Evolutionary conservation across 2,113 vertebrate genomes (phyloP).

Genomic region (Camelus dromedarius): DNA sequence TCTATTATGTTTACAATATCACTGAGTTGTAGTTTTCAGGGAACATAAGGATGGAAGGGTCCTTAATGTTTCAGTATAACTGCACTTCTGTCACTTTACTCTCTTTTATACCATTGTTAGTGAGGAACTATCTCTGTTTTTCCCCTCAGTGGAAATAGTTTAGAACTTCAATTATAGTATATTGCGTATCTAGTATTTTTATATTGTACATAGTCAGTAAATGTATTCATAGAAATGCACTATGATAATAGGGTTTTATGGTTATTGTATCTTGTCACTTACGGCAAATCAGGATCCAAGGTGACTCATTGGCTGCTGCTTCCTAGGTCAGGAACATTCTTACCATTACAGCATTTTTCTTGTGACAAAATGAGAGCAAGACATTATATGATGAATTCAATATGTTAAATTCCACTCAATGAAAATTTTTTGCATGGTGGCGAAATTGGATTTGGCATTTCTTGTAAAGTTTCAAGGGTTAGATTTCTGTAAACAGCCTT

Average conservation of each 20-base stretch:
- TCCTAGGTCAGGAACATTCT: slow-evolving; percentile 5
- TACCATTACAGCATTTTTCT: neutral
- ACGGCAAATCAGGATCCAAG: neutral
- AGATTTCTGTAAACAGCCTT: slow-evolving; percentile 38
- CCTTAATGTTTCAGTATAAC: neutral
- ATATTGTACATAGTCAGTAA: neutral
- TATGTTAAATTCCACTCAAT: neutral
- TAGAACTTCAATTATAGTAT: neutral
- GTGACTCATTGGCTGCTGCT: neutral
- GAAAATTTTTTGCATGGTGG: neutral
- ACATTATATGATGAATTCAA: slow-evolving; percentile 47
- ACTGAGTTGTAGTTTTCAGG: slow-evolving; percentile 20
- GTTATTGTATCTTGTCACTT: slow-evolving; percentile 23
- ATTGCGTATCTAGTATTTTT: neutral
- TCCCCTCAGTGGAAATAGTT: neutral
- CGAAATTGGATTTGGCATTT: slow-evolving; percentile 53
- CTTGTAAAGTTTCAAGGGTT: neutral
- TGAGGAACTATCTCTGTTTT: neutral
- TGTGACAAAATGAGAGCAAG: neutral
- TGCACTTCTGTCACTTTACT: neutral
- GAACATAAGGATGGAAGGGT: neutral
- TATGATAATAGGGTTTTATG: slow-evolving; percentile 35
- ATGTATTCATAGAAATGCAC: neutral
- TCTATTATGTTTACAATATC: neutral
- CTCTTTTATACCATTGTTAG: neutral